phyloP scores from a whole-genome alignment of 2,113 vertebrate genomes.

The Blennius ocellaris region DNA sequence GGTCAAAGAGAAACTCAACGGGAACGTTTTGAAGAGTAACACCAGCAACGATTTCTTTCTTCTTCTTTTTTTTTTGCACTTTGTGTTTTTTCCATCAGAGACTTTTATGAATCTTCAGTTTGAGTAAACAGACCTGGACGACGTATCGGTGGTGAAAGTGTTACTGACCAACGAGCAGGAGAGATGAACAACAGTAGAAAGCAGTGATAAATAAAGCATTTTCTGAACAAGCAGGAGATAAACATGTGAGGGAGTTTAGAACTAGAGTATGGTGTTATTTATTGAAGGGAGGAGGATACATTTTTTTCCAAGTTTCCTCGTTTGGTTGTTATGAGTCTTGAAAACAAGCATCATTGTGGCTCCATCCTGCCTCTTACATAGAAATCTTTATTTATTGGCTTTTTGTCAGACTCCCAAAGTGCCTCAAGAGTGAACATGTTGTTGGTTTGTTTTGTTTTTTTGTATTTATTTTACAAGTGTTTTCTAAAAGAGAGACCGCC shows the following conservation, averaged over 20 bases:
- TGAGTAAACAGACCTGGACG: neutral
- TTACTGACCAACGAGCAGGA: neutral
- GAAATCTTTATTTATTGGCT: conserved; percentile 24
- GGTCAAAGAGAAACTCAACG: neutral
- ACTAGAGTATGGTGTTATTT: too few relatives aligned
- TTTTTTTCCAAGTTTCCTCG: too few relatives aligned
- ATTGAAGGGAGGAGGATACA: too few relatives aligned
- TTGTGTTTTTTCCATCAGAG: too few relatives aligned
- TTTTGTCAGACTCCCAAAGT: conserved; percentile 20
- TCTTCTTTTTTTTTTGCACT: too few relatives aligned
- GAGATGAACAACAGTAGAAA: neutral
- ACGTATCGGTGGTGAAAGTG: neutral
- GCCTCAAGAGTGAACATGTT: neutral
- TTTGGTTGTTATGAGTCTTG: too few relatives aligned
- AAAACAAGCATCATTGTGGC: too few relatives aligned
- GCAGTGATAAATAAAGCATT: too few relatives aligned
- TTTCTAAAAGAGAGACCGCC: neutral
- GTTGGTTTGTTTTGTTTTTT: neutral
- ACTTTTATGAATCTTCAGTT: neutral
- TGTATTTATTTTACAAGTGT: conserved; percentile 27
- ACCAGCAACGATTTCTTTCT: neutral
- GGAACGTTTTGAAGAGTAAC: neutral
- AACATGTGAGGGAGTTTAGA: too few relatives aligned
- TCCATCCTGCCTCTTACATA: neutral
- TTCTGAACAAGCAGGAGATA: too few relatives aligned